Evolutionary conservation across 2,797 vertebrate genomes (phyloP).

Genomic region (Neostethus bicornis): DNA sequence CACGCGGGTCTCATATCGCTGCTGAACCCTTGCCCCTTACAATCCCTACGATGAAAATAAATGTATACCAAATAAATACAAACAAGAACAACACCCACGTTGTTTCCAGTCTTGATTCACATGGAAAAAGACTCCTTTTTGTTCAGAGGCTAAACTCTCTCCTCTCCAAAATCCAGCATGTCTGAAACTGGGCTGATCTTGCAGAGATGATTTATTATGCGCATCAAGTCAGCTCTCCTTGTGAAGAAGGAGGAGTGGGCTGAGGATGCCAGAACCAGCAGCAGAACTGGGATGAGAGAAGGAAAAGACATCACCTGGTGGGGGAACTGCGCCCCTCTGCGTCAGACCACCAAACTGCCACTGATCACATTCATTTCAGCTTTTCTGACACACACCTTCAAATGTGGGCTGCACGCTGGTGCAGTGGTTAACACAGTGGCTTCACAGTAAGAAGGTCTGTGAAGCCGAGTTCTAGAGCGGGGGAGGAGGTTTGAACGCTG

Average conservation of each 20-base stretch:
- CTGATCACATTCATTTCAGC: too few relatives aligned
- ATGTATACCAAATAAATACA: slow-evolving; percentile 12
- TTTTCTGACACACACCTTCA: too few relatives aligned
- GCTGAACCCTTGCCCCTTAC: slow-evolving; percentile 54
- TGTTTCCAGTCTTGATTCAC: slow-evolving; percentile 69
- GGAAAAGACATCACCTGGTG: slow-evolving; percentile 65
- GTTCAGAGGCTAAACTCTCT: slow-evolving; percentile 43
- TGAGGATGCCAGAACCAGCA: slow-evolving; percentile 44
- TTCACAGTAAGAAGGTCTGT: too few relatives aligned
- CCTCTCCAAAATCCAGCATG: slow-evolving; percentile 45
- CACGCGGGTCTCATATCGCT: slow-evolving; percentile 68
- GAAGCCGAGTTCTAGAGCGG: too few relatives aligned
- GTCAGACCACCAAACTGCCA: slow-evolving; percentile 29
- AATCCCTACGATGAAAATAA: slow-evolving; percentile 54
- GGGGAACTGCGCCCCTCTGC: slow-evolving; percentile 71
- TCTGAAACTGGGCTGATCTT: slow-evolving; percentile 51
- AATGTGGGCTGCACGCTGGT: too few relatives aligned
- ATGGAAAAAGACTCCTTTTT: slow-evolving; percentile 57
- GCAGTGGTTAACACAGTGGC: too few relatives aligned
- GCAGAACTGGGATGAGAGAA: slow-evolving; percentile 50
- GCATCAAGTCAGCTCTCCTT: slow-evolving; percentile 68
- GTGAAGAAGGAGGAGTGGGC: slow-evolving; percentile 44
- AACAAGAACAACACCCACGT: slow-evolving; percentile 73
- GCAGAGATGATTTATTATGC: slow-evolving; percentile 69
- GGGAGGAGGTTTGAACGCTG: too few relatives aligned